These are phyloP conservation scores for Drepana arcuata DNA, from an alignment of 1,140 invertebrate species.

Conservation along the genomic window DNA sequence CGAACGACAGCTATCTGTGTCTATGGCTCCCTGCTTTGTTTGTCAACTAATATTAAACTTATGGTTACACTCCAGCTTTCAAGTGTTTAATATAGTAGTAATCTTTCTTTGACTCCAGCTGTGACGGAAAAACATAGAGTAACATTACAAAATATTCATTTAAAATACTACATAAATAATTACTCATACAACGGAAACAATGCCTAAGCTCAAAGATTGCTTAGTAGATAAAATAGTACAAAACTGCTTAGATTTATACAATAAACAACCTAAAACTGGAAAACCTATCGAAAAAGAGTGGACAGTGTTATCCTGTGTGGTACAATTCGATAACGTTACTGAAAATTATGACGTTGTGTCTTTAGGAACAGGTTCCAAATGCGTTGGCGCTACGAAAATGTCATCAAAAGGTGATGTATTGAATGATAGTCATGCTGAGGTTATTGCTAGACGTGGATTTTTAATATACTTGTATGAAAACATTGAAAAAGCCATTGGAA, in stretches of 20 bases:
- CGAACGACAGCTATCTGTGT: no score
- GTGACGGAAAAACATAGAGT: no score
- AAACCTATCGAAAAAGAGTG: conserved; percentile 88
- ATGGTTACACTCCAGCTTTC: no score
- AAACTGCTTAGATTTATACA: conserved; percentile 40
- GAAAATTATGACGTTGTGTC: conserved; percentile 77
- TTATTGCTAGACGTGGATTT: conserved; percentile 87
- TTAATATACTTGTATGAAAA: conserved; percentile 83
- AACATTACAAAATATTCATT: no score
- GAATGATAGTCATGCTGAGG: conserved; percentile 94
- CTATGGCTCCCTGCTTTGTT: no score
- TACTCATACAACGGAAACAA: conserved; percentile 5
- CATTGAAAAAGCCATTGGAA: conserved; percentile 61
- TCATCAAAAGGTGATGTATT: conserved; percentile 79
- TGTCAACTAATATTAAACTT: no score
- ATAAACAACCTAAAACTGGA: conserved; percentile 81
- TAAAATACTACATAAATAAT: no score
- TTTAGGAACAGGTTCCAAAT: conserved; percentile 92
- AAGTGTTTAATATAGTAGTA: no score
- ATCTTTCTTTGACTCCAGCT: no score
- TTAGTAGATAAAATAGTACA: conserved; percentile 32
- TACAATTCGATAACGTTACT: conserved; percentile 68
- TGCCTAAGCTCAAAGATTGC: conserved; percentile 14
- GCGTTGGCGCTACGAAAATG: conserved; percentile 83
- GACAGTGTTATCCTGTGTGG: conserved; percentile 85